Base-by-base conservation (phyloP, 2,113 vertebrate genomes). In the Brienomyrus brachyistius region DNA sequence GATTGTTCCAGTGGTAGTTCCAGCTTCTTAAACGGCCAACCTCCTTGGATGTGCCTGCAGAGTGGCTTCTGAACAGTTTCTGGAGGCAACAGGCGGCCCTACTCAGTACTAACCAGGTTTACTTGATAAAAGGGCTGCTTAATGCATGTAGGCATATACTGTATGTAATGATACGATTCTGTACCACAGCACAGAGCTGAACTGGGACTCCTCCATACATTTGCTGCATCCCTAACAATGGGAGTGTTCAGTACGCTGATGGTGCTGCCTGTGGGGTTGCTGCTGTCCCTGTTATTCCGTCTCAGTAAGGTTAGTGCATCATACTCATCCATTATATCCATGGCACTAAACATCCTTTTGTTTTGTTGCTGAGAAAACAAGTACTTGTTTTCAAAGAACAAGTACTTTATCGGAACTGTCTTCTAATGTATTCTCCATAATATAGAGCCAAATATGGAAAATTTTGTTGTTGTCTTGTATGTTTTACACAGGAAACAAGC, bases 261-360 rank as follows among this genome's bases (percentile, higher is more conserved):
- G 66, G 94, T 94, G 54, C 93, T 96, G 87, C 96, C 96, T 0
- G 80, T 90, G 4, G 94, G 93, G 3, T 92, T 92, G 54, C 40
- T 96, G 21, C 17, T 97, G 89, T 96, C 95, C 0, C 93, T 96
- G 87, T 92, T 97, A 80, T 97, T 97, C 92, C 93, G 96, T 80
- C 87, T 94, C 91, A 89, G 91, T 84, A 88, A 94, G 91, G 94
- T 96, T 90, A 90, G 92, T 89, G 47, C 13, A 23, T 56, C 40
- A 31, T 19, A 43, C 2, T 27, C 50, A 47, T 27, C n/a, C 59
- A 47, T 87, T 13, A 77, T 11, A 5, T 50, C 21, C 19, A n/a
- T 48, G 45, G 40, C 13, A 56, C 19, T 40, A n/a, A 5, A 0
- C 5, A 1, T 0, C 0, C 5, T 50, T 3, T 19, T 48, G 9